Base-by-base conservation (phyloP, 2,113 vertebrate genomes). In the Daubentonia madagascariensis region DNA sequence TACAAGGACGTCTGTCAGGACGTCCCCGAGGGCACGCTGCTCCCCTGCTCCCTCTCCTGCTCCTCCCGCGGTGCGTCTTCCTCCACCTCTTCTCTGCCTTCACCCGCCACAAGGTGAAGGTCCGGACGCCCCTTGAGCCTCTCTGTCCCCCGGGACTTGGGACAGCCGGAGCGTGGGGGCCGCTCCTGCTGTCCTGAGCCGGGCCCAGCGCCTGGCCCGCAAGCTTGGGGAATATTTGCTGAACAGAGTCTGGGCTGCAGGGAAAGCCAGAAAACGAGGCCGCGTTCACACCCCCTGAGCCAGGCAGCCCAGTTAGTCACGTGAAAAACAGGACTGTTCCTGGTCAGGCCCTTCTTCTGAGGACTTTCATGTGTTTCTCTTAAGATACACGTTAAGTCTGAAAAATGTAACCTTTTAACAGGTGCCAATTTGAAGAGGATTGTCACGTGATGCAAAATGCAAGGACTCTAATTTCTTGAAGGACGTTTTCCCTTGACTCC, bases 401-500 rank as follows among this genome's bases (percentile, higher is more conserved):
- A 72, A 45, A 97, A 76, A 80, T 45, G 28, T 30, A 89, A 96
- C 80, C 84, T 98, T 97, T 97, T 87, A 97, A 70, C 93, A 95
- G 88, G 89, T 14, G 57, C 59, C 43, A 37, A 45, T 92, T 97
- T 94, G 93, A 37, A 52, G 0, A 67, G 40, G 54, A 61, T 85
- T 57, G 67, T 61, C 91, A 92, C 32, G 54, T 96, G 97, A 96
- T 67, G 90, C 43, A 68, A 94, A 96, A 91, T 70, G 97, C 94
- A 72, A 94, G 95, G 84, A 28, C 54, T n/a, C 65, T 89, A 67
- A 83, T 96, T 98, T 98, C 97, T 92, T 85, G 91, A 87, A 98
- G 97, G 78, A 84, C 89, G 1, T 18, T 65, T 25, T 59, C 72
- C 9, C 86, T 22, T n/a, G 83, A 30, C 68, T 72, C 96, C 96